Percentiles rank a stretch among this genome's conserved stretches.
These are phyloP conservation scores for Chionomys nivalis DNA, from an alignment of 2,113 vertebrate genomes.

Conservation along the genomic window DNA sequence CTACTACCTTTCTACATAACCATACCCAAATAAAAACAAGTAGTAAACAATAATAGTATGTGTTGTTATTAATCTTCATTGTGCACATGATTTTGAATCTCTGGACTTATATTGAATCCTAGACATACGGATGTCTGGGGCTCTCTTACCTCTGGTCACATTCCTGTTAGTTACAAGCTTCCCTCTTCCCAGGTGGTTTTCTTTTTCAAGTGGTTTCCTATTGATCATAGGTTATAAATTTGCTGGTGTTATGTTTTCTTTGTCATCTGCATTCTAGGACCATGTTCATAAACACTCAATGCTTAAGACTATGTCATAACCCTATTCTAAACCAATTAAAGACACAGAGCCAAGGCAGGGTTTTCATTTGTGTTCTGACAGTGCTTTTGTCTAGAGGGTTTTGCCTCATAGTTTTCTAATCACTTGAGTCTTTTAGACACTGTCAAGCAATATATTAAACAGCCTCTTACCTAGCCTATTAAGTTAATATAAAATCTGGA, in stretches of 20 bases:
- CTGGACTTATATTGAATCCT: not conserved
- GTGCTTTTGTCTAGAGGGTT: not conserved
- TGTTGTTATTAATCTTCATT: not conserved
- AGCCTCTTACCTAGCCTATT: not conserved
- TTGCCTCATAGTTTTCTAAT: not conserved
- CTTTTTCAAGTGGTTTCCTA: not conserved
- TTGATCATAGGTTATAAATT: not conserved
- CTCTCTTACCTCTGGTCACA: not conserved
- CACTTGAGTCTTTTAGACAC: not conserved
- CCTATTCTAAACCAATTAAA: not conserved
- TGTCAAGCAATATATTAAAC: not conserved
- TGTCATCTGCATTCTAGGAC: not conserved
- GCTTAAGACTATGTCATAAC: not conserved
- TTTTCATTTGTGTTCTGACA: not conserved
- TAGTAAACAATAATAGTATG: not conserved
- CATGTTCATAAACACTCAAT: not conserved
- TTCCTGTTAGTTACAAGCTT: rapidly evolving
- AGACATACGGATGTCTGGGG: not conserved
- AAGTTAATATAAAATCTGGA: not conserved
- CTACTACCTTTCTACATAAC: not conserved
- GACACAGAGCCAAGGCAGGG: not conserved
- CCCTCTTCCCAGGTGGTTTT: not conserved
- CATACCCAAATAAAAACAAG: not conserved
- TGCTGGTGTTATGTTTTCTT: not conserved
- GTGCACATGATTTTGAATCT: not conserved